Evolutionary conservation across 2,113 vertebrate genomes (phyloP).

Genomic region (Bucco capensis): DNA sequence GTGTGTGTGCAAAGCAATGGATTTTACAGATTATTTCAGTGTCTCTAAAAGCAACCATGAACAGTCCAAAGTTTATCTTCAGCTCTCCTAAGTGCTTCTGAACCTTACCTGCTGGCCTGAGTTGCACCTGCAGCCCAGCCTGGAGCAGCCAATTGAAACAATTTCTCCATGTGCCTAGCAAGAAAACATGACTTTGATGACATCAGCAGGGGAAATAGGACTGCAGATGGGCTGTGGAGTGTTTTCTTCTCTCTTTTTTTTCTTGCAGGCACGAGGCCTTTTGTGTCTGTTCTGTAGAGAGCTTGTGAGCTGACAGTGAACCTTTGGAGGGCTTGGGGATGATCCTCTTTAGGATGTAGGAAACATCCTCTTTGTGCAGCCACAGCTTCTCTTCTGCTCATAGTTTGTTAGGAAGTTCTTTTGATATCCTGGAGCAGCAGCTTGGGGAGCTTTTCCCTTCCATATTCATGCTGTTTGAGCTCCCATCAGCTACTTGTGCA

Average conservation of each 20-base stretch:
- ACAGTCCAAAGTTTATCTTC: neutral
- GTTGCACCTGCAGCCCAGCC: neutral
- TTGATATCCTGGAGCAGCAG: neutral
- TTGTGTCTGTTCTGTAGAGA: neutral
- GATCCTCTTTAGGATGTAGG: rapidly evolving
- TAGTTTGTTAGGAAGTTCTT: neutral
- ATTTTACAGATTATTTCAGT: neutral
- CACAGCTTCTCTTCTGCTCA: neutral
- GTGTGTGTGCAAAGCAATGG: neutral
- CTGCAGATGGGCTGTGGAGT: neutral
- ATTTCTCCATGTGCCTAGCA: neutral
- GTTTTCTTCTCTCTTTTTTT: neutral
- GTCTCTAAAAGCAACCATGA: rapidly evolving
- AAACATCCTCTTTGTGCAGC: neutral
- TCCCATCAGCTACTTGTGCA: neutral
- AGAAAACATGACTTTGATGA: neutral
- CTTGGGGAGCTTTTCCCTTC: neutral
- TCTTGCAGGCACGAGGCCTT: neutral
- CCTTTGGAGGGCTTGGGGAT: neutral
- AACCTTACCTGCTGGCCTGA: neutral
- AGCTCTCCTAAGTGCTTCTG: neutral
- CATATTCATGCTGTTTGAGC: neutral
- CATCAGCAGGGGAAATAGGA: neutral
- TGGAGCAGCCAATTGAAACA: neutral
- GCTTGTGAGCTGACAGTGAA: neutral